A percentile compares a stretch with the other conserved stretches of the same genome.
These are phyloP conservation scores for Periophthalmus modestus DNA, from an alignment of 2,113 vertebrate genomes.

Conservation along the genomic window DNA sequence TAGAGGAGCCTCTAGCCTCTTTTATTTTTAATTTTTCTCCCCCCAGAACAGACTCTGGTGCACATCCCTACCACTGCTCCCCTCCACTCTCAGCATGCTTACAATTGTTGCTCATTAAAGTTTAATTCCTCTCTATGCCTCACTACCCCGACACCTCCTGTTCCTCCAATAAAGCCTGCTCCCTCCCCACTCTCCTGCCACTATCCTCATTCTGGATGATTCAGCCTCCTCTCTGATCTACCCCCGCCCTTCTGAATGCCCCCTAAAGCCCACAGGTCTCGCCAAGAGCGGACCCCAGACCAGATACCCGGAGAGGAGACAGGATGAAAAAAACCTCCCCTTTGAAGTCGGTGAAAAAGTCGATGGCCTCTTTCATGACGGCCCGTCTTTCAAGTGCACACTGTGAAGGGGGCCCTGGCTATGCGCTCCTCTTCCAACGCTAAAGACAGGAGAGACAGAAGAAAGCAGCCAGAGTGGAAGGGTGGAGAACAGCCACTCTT, in stretches of 20 bases:
- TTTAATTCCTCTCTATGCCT: slow-evolving; percentile 76
- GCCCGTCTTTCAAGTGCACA: slow-evolving; percentile 79
- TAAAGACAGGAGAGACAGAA: slow-evolving; percentile 65
- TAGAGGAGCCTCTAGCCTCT: slow-evolving; percentile 49
- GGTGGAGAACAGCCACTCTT: slow-evolving; percentile 28
- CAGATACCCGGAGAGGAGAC: slow-evolving; percentile 76
- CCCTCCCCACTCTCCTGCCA: slow-evolving; percentile 44
- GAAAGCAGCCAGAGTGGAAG: slow-evolving; percentile 9
- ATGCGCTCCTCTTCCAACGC: slow-evolving; percentile 68
- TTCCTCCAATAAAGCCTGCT: slow-evolving; percentile 52
- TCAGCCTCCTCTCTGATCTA: slow-evolving; percentile 79
- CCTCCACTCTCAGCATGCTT: slow-evolving; percentile 69
- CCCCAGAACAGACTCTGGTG: slow-evolving; percentile 33
- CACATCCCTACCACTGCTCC: slow-evolving; percentile 34
- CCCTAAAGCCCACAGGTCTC: slow-evolving; percentile 79
- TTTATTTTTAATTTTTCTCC: slow-evolving; percentile 50
- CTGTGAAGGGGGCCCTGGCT: slow-evolving; percentile 72
- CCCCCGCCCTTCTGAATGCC: slow-evolving; percentile 71
- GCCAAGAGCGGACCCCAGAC: slow-evolving; percentile 73
- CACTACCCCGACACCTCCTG: slow-evolving; percentile 65
- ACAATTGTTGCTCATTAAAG: slow-evolving; percentile 84
- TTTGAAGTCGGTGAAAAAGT: slow-evolving; percentile 81
- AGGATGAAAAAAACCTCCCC: slow-evolving; percentile 69
- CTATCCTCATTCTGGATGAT: slow-evolving; percentile 71
- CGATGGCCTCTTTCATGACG: slow-evolving; percentile 83